Conservation (phyloP, 2,888 invertebrate species). For the Stenurella melanura region DNA sequence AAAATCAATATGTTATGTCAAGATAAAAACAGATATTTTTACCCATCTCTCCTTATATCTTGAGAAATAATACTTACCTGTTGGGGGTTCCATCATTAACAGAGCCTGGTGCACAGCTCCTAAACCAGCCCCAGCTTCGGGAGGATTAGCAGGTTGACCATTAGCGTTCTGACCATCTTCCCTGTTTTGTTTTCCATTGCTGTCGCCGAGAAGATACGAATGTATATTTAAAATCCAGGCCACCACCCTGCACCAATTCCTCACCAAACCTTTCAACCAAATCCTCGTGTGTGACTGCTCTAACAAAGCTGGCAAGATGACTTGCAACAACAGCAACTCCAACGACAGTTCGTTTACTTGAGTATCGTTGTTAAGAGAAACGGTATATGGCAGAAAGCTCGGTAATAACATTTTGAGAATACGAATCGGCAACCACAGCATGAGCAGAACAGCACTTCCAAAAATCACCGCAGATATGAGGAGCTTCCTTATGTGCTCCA, state of each 20-base stretch:
- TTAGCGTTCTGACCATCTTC: constrained; percentile 62
- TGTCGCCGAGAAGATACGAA: constrained; percentile 91
- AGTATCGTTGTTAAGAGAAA: constrained; percentile 87
- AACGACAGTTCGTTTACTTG: constrained; percentile 96
- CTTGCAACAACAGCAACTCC: constrained; percentile 92
- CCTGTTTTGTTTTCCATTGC: constrained; percentile 68
- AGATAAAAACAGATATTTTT: too few relatives aligned
- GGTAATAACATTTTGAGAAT: constrained; percentile 88
- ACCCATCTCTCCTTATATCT: background rate
- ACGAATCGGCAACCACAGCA: constrained; percentile 96
- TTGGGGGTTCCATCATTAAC: constrained; percentile 84
- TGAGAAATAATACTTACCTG: constrained; percentile 60
- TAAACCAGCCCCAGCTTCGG: constrained; percentile 72
- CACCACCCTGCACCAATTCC: constrained; percentile 89
- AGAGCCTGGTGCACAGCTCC: constrained; percentile 94
- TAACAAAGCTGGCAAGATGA: constrained; percentile 95
- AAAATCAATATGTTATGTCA: too few relatives aligned
- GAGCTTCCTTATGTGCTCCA: constrained; percentile 91
- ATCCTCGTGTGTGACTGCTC: constrained; percentile 97
- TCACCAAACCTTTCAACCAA: constrained; percentile 92
- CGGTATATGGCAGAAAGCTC: constrained; percentile 95
- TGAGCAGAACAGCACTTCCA: constrained; percentile 95
- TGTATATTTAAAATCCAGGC: constrained; percentile 90
- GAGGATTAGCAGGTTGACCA: constrained; percentile 56
- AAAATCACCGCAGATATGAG: constrained; percentile 96